A percentile compares a stretch with the other conserved stretches of the same genome.
Evolutionary conservation across 2,113 vertebrate genomes (phyloP).

Genomic region (Eclectus roratus): DNA sequence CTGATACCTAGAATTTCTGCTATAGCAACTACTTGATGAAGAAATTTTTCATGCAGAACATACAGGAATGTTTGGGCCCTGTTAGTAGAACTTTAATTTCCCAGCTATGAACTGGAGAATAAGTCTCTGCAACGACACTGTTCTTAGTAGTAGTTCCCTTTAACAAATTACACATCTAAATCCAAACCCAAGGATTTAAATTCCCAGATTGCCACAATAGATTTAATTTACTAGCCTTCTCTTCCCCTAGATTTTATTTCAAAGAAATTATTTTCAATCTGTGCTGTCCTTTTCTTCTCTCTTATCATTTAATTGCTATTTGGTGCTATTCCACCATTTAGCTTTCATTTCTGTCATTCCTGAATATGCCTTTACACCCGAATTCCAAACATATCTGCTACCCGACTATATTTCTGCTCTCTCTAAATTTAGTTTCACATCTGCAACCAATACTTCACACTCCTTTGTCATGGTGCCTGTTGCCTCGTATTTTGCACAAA

Average conservation of each 20-base stretch:
- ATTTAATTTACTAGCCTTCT: slow-evolving; percentile 30
- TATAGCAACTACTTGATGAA: neutral
- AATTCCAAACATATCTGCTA: neutral
- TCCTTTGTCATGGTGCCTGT: neutral
- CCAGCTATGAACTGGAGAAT: neutral
- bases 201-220: neutral
- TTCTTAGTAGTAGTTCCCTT: neutral
- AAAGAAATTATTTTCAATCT: slow-evolving; percentile 15
- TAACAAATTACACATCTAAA: slow-evolving; percentile 11
- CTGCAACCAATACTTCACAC: neutral
- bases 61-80: neutral
- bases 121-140: neutral
- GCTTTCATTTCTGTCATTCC: neutral
- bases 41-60: neutral
- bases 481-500: neutral
- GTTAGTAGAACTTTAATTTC: neutral
- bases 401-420: neutral
- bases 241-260: slow-evolving; percentile 21
- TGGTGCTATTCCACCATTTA: neutral
- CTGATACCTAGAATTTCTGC: neutral
- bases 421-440: slow-evolving; percentile 8
- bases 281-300: neutral
- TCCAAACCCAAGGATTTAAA: neutral
- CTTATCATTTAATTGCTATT: slow-evolving; percentile 52
- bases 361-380: neutral